These are phyloP conservation scores for Spilogale gracilis DNA, from an alignment of 2,113 vertebrate genomes.

Conservation along the genomic window DNA sequence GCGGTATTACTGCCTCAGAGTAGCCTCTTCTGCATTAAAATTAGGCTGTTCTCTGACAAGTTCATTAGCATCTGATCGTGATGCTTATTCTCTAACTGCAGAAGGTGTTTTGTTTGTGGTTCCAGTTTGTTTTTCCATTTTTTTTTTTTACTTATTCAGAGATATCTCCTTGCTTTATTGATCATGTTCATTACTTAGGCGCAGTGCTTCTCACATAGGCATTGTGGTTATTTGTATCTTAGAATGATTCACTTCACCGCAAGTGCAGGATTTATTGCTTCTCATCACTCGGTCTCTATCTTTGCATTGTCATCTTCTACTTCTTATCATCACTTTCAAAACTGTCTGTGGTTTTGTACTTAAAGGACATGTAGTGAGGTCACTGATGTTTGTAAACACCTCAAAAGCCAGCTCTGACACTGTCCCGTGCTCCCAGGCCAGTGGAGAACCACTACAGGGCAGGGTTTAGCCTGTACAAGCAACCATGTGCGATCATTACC, in stretches of 20 bases:
- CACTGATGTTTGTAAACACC: neutral
- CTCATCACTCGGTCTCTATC: neutral
- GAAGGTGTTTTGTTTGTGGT: neutral
- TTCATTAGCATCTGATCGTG: neutral
- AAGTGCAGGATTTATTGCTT: neutral
- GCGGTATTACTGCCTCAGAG: neutral
- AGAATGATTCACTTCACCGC: neutral
- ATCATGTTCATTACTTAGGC: neutral
- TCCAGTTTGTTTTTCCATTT: neutral
- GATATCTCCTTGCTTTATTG: neutral
- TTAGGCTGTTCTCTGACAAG: neutral
- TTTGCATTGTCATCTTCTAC: neutral
- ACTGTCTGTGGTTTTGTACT: neutral
- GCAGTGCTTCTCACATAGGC: neutral
- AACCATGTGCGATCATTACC: neutral
- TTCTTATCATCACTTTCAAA: neutral
- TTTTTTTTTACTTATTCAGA: neutral
- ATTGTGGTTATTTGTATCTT: neutral
- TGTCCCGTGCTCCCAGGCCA: neutral
- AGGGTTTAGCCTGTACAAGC: fast-evolving
- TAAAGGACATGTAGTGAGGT: neutral
- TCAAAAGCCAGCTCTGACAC: neutral
- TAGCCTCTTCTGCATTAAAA: neutral
- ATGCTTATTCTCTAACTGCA: neutral
- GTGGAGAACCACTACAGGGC: neutral